phyloP scores from a whole-genome alignment of 2,888 invertebrate genomes.

The Pyrgus malvae region DNA sequence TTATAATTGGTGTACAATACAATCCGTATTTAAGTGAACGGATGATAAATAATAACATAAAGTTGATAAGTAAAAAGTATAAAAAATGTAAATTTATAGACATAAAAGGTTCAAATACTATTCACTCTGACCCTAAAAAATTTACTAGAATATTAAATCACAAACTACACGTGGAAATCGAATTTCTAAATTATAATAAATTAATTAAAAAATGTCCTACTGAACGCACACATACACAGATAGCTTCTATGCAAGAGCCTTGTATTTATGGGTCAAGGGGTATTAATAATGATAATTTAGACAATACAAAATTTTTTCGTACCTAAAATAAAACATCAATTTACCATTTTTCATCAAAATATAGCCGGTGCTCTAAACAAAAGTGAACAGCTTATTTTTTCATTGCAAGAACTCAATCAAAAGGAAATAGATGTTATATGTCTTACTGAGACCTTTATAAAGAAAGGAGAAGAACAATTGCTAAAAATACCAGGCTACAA shows the following conservation, averaged over 20 bases:
- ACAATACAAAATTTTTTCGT: no score
- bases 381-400: background rate
- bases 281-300: no score
- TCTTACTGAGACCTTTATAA: background rate
- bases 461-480: background rate
- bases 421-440: conserved; percentile 2
- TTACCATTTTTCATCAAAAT: no score
- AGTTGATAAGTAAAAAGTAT: background rate
- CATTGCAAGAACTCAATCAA: background rate
- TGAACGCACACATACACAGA: no score
- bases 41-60: background rate
- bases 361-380: background rate
- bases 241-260: no score
- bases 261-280: no score
- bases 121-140: background rate
- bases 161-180: background rate
- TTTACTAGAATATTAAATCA: background rate
- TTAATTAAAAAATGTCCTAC: background rate
- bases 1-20: background rate
- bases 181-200: background rate
- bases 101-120: background rate
- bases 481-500: background rate
- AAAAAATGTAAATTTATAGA: background rate
- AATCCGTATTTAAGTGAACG: background rate
- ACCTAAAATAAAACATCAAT: no score